A percentile compares a stretch with the other conserved stretches of the same genome.
Evolutionary conservation across 2,113 vertebrate genomes (phyloP).

Genomic region (Cololabis saira): DNA sequence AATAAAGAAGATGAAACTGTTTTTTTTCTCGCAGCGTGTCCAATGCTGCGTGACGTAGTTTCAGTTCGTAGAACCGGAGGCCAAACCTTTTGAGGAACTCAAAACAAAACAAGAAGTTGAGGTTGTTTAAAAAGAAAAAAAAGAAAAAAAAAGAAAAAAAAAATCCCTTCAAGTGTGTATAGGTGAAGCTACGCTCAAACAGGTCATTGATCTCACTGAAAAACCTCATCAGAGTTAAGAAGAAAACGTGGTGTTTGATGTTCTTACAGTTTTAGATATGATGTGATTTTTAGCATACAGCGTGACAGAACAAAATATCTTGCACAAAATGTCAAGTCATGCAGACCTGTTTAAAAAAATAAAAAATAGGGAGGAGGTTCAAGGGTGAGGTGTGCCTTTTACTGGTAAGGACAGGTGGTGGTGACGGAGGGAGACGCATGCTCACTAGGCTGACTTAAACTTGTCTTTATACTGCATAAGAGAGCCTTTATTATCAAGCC

Average conservation of each 20-base stretch:
- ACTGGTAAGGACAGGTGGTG: conserved; percentile 78
- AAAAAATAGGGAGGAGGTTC: conserved; percentile 17
- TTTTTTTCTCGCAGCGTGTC: conserved; percentile 62
- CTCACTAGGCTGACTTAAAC: conserved; percentile 50
- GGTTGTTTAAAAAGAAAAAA: conserved; percentile 15
- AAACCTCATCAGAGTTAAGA: conserved; percentile 21
- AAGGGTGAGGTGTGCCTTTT: conserved; percentile 88
- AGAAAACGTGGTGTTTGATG: conserved; percentile 14
- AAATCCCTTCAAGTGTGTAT: conserved; percentile 23
- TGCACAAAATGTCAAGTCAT: conserved; percentile 49
- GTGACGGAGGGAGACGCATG: conserved; percentile 81
- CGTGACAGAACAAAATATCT: conserved; percentile 34
- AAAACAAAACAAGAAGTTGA: conserved; percentile 22
- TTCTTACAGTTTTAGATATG: conserved; percentile 34
- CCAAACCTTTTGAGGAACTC: conserved; percentile 58
- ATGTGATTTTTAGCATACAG: conserved; percentile 37
- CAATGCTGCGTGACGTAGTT: conserved; percentile 44
- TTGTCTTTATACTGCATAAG: conserved; percentile 34
- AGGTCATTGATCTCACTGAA: conserved; percentile 7
- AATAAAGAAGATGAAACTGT: conserved; percentile 60
- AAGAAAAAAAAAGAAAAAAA: conserved; percentile 11
- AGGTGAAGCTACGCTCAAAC: conserved; percentile 44
- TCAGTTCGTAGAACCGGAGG: conserved; percentile 44
- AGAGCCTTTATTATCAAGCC: conserved; percentile 37
- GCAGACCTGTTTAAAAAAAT: conserved; percentile 38